Evolutionary conservation across 2,888 invertebrate species (phyloP), one percentile per base, ranked within the genome.

Genomic region (Chrysina gloriosa): DNA sequence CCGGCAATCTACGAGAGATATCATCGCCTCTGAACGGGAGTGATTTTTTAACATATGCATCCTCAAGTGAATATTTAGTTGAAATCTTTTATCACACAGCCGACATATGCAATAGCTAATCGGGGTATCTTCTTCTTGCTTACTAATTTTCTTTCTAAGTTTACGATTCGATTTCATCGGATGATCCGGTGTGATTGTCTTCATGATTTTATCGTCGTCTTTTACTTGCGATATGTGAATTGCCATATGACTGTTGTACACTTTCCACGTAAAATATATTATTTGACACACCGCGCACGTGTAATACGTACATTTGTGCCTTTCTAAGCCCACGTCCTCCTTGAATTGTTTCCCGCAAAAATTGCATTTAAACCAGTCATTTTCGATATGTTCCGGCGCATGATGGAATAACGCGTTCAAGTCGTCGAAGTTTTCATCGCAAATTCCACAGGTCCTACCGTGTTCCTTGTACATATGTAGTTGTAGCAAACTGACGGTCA

Each of bases 381-480:
- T 14, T 52, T 29, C 19, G 11, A 29, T 11, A 42, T 61, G 61
- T 1, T 61, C 61, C 9, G 23, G 34, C 9, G 52, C 16, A 50
- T 64, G 64, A 2, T 23, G n/a, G 25, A 48, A 64, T 11, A 64
- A 11, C 23, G 19, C 25, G 4, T 19, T 52, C 23, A 50, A 50
- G 1, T 23, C n/a, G 2, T 19, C 7, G 23, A 19, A 50, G 9
- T 19, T 9, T 36, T 64, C 50, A 36, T 64, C 47, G 36, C 64
- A 64, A 36, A 64, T 50, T 11, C 64, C 64, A 34, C 64, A 64
- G 21, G 34, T 50, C 23, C 27, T 50, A n/a, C 34, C n/a, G 9
- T 64, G 64, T 36, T 47, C 34, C 11, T 64, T 64, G 36, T 50
- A 64, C 2, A 52, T 64, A 14, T 64, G 64, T 27, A 64, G 5